Percentiles rank a stretch among this genome's conserved stretches.
Evolutionary conservation across 2,113 vertebrate genomes (phyloP).

Genomic region (Ceratotherium simum): DNA sequence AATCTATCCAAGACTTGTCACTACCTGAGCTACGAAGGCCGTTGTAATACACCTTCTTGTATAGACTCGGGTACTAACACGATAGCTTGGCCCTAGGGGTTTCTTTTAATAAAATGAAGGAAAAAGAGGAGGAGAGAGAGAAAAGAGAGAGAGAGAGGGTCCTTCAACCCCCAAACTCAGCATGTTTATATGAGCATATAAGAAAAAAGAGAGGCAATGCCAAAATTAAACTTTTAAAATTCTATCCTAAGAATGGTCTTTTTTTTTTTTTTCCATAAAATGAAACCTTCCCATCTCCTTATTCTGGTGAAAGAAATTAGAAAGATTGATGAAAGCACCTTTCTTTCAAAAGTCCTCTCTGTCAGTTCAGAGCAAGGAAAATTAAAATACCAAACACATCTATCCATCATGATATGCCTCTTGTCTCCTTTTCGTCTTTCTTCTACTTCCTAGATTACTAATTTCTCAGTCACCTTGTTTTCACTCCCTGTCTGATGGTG

Average conservation of each 20-base stretch:
- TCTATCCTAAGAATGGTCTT: neutral
- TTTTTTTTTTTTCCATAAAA: neutral
- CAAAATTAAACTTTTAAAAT: conserved; percentile 29
- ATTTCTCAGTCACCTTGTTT: conserved; percentile 18
- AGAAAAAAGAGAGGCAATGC: neutral
- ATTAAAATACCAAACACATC: conserved; percentile 63
- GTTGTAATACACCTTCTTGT: neutral
- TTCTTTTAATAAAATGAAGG: conserved; percentile 44
- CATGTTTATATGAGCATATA: neutral
- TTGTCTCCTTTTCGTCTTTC: conserved; percentile 32
- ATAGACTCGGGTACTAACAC: too few species aligned
- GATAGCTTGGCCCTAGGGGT: neutral
- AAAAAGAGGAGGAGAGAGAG: neutral
- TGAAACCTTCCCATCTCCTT: conserved; percentile 38
- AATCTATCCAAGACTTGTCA: neutral
- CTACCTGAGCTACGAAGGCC: neutral
- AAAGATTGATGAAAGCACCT: conserved; percentile 30
- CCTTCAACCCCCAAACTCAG: neutral
- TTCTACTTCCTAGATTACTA: neutral
- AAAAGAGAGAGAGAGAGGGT: neutral
- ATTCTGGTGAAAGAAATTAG: conserved; percentile 45
- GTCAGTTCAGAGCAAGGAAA: conserved; percentile 43
- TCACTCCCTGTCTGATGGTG: neutral
- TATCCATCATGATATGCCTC: conserved; percentile 48
- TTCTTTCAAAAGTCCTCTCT: conserved; percentile 63